Percentiles rank a stretch among this genome's conserved stretches.
These are phyloP conservation scores for Chamaetylas fuelleborni DNA, from an alignment of 2,113 vertebrate species.

Conservation along the genomic window DNA sequence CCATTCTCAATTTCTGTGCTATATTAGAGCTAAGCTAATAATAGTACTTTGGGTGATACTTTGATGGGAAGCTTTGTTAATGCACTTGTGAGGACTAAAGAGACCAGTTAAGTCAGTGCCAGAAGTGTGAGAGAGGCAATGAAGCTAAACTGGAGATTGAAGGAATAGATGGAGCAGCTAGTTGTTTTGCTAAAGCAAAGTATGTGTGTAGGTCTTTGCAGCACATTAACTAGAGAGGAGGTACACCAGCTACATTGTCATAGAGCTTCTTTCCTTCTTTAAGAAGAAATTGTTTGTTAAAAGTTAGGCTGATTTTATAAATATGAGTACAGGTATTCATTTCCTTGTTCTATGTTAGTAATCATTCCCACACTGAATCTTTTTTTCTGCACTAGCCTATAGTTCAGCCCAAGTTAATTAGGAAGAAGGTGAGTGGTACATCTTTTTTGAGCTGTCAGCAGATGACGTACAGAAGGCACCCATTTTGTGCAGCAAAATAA, in stretches of 20 bases:
- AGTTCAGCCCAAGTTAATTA: neutral
- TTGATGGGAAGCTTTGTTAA: neutral
- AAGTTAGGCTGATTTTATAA: neutral
- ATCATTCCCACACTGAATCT: neutral
- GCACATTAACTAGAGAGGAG: neutral
- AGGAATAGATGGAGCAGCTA: neutral
- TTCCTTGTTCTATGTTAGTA: neutral
- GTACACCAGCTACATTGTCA: neutral
- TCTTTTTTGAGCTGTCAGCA: neutral
- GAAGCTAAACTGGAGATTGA: neutral
- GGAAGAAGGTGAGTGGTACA: neutral
- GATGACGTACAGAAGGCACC: neutral
- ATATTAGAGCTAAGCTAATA: conserved; percentile 27
- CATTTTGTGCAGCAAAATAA: neutral
- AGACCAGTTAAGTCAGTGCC: neutral
- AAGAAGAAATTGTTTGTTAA: neutral
- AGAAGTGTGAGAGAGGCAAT: neutral
- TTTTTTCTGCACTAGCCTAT: neutral
- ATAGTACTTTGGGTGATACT: neutral
- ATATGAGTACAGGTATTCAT: neutral
- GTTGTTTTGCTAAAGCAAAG: neutral
- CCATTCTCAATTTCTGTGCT: conserved; percentile 4
- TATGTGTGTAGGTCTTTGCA: neutral
- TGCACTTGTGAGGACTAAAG: neutral
- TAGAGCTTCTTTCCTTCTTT: neutral